Percentiles rank a stretch among this genome's conserved stretches.
Conservation (phyloP, 2,888 invertebrate genomes). For the Oscheius sp. region DNA sequence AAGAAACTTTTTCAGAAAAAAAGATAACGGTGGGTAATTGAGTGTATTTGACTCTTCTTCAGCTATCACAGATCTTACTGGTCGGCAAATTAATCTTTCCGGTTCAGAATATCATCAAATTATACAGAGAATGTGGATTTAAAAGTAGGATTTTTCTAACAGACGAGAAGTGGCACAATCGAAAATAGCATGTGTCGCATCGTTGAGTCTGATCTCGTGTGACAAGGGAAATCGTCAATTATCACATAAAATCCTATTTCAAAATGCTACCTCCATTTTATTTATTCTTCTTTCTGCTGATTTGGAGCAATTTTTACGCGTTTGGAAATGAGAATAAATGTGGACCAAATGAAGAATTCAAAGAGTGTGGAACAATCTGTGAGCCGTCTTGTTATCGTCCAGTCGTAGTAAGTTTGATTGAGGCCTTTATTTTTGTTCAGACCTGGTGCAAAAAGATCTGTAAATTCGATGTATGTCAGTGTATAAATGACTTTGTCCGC, state of each 20-base stretch:
- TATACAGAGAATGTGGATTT: slow-evolving; percentile 14
- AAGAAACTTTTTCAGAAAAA: background rate
- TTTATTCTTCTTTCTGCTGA: too few relatives aligned
- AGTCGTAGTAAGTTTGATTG: slow-evolving; percentile 1
- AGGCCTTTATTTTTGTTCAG: background rate
- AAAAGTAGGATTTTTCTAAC: too few relatives aligned
- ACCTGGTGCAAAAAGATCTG: slow-evolving; percentile 12
- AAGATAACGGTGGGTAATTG: too few relatives aligned
- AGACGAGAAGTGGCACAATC: too few relatives aligned
- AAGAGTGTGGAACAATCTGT: background rate
- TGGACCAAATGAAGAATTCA: background rate
- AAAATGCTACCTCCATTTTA: too few relatives aligned
- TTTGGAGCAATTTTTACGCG: too few relatives aligned
- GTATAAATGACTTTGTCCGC: background rate
- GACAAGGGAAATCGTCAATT: too few relatives aligned
- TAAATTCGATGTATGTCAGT: slow-evolving; percentile 16
- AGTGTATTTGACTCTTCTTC: too few relatives aligned
- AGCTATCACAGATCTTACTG: slow-evolving; percentile 5
- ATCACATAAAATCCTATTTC: too few relatives aligned
- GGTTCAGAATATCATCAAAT: background rate
- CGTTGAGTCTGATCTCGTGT: too few relatives aligned
- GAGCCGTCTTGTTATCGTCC: background rate
- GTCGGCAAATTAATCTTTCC: background rate
- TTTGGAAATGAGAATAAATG: background rate
- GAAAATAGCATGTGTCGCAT: too few relatives aligned